Percentiles rank a stretch among this genome's conserved stretches.
Conservation (phyloP, 2,888 invertebrate species). For the Pollenia amentaria region DNA sequence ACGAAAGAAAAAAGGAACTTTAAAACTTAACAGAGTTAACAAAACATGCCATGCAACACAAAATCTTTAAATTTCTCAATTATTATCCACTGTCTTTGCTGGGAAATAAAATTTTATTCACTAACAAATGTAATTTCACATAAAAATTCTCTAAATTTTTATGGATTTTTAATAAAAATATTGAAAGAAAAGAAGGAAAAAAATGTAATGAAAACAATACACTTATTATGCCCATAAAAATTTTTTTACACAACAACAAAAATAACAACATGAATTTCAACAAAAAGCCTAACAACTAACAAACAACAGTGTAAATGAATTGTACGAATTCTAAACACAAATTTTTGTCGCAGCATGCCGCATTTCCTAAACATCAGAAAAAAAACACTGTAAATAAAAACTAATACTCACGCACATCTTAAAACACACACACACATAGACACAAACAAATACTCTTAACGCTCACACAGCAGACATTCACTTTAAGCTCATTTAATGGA, state of each 20-base stretch:
- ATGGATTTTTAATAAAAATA: constrained; percentile 38
- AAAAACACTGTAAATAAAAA: constrained; percentile 34
- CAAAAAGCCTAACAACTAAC: constrained; percentile 16
- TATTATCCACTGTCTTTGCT: background rate
- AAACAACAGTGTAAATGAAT: constrained; percentile 63
- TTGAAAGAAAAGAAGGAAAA: background rate
- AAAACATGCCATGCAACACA: background rate
- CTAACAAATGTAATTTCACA: background rate
- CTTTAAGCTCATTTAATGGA: constrained; percentile 64
- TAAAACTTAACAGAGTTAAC: background rate
- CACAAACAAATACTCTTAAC: background rate
- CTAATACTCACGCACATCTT: constrained; percentile 18
- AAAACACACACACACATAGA: background rate
- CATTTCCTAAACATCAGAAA: constrained; percentile 62
- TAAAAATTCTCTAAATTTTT: constrained; percentile 28
- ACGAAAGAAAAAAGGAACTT: background rate
- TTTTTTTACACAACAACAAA: background rate
- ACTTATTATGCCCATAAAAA: constrained; percentile 34
- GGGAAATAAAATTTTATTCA: background rate
- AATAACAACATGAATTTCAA: background rate
- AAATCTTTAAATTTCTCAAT: constrained; percentile 21
- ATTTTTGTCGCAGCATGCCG: constrained; percentile 73
- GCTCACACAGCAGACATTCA: constrained; percentile 23
- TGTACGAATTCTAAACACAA: constrained; percentile 64
- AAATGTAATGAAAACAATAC: constrained; percentile 10